Base-by-base conservation (phyloP, 2,888 invertebrate species). In the Dicyrtoma fusca region DNA sequence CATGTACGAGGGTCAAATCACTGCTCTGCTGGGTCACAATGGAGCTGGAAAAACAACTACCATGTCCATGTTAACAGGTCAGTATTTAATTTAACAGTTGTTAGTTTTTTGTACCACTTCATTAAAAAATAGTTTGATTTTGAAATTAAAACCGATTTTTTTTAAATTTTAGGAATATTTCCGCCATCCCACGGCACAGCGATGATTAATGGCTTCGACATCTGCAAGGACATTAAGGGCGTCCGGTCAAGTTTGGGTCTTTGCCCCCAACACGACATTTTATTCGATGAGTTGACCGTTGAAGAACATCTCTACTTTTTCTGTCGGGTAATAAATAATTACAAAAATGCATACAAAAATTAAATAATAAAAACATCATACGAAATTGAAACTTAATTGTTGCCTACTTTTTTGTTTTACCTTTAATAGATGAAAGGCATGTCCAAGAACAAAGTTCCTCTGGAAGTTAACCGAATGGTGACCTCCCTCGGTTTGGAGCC, bases 261-360 rank as follows among this genome's bases (percentile, higher is more conserved):
- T 65, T 97, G 97, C 83, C 95, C 97, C 0, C 95, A 97, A 82
- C 91, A 95, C 82, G 92, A 95, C 83, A 87, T 95, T 74, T 87
- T 91, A 57, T 94, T 95, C 84, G 88, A 90, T 14, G 90, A 92
- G 82, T 86, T 97, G 73, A 94, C 91, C 0, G 92, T 94, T 6
- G 82, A 87, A 21, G 91, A 97, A 81, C 95, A 96, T 84, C 86
- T 94, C 51, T 83, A 88, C 80, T 94, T 96, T 84, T 95, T 95
- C 82, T 90, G 91, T 3, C 87, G 89, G 88, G 93, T 73, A 62
- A 44, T 61, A 25, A 25, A 57, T 10, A 49, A 49, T 49, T 17
- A n/a, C 49, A 6, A 49, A 49, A 17, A 59, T 10, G 10, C 8
- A 13, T 53, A 17, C 6, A n/a, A n/a, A n/a, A n/a, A n/a, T n/a